Conservation (phyloP, 2,797 vertebrate species). For the Acomys russatus region DNA sequence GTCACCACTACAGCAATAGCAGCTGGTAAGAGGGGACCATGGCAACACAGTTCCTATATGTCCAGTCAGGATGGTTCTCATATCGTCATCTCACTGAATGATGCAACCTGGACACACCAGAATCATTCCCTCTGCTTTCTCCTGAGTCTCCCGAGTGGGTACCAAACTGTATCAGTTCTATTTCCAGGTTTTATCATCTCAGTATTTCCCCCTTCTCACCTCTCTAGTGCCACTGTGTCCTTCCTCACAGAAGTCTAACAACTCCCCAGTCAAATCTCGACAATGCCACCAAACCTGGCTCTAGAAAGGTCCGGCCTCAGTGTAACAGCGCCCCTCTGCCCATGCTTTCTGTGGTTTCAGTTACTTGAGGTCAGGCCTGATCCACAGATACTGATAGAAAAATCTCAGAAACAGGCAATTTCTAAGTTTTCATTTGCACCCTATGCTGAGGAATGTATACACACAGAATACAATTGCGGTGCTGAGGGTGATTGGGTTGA, state of each 20-base stretch:
- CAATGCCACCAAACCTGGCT: neutral
- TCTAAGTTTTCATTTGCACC: neutral
- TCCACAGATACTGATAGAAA: neutral
- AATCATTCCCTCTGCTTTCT: neutral
- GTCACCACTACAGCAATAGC: neutral
- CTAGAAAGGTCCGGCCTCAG: neutral
- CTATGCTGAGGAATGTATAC: neutral
- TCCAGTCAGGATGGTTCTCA: neutral
- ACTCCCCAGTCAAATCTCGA: neutral
- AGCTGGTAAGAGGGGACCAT: neutral
- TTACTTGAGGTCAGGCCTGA: neutral
- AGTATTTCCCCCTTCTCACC: neutral
- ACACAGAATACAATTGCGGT: neutral
- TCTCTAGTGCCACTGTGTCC: neutral
- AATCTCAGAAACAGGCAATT: neutral
- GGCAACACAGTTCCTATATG: neutral
- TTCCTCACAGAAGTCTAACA: neutral
- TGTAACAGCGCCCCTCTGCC: too few relatives aligned
- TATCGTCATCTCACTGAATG: neutral
- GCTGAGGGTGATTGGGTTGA: neutral
- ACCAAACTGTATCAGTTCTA: neutral
- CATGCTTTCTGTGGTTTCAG: neutral
- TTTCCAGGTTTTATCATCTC: neutral
- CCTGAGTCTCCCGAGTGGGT: neutral
- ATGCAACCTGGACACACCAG: neutral